A percentile compares a stretch with the other conserved stretches of the same genome.
These are phyloP conservation scores for Drosophila kikkawai DNA, from an alignment of 1,140 invertebrate genomes.

Conservation along the genomic window DNA sequence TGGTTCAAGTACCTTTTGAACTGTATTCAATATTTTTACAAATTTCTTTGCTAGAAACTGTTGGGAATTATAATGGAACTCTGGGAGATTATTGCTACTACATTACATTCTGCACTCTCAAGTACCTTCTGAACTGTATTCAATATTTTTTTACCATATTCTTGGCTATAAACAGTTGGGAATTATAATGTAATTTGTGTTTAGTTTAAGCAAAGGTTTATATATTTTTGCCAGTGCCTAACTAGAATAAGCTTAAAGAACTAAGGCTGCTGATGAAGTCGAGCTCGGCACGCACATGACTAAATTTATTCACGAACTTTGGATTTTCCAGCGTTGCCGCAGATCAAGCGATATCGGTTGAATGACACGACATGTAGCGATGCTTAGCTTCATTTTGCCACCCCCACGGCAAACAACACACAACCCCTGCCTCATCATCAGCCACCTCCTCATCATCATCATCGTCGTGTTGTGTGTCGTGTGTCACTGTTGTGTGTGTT, in stretches of 20 bases:
- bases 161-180: background rate
- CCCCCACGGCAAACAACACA: constrained; percentile 5
- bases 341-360: constrained; percentile 65
- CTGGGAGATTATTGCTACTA: too few relatives aligned
- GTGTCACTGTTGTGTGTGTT: constrained; percentile 3
- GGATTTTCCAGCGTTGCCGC: constrained; percentile 3
- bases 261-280: constrained; percentile 59
- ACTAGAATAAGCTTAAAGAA: constrained; percentile 19
- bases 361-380: constrained; percentile 70
- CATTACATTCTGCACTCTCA: too few relatives aligned
- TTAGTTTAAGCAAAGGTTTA: background rate
- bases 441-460: background rate
- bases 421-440: background rate
- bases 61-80: too few relatives aligned
- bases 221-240: constrained; percentile 3
- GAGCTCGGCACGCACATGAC: constrained; percentile 66
- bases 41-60: too few relatives aligned
- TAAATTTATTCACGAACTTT: constrained; percentile 63
- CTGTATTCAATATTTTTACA: too few relatives aligned
- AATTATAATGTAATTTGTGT: background rate
- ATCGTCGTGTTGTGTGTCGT: background rate
- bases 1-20: too few relatives aligned
- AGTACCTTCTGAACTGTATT: too few relatives aligned
- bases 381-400: constrained; percentile 35
- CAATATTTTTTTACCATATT: too few relatives aligned